Evolutionary conservation across 2,797 vertebrate genomes (phyloP).

Genomic region (Garrulus glandarius): DNA sequence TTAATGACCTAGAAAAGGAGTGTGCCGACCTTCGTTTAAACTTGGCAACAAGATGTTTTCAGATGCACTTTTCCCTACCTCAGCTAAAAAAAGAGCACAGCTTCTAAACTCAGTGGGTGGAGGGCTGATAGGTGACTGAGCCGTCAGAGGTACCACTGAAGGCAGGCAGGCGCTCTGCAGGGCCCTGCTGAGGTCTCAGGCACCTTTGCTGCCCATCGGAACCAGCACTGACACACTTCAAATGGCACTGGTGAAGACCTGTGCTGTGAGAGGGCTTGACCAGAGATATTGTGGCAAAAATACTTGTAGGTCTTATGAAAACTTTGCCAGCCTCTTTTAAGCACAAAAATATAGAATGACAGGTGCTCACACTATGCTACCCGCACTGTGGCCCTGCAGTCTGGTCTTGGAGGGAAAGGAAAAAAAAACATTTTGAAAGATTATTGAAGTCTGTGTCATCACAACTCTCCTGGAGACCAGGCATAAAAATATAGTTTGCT

Average conservation of each 20-base stretch:
- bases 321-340: not conserved
- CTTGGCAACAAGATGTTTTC: not conserved
- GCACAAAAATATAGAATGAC: not conserved
- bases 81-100: not conserved
- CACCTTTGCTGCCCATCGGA: not conserved
- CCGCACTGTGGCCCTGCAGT: rapidly evolving
- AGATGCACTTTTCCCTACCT: not conserved
- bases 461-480: not conserved
- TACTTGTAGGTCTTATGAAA: not conserved
- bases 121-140: not conserved
- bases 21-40: not conserved
- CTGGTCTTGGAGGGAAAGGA: not conserved
- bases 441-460: not conserved
- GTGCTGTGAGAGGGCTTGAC: not conserved
- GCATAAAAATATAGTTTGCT: not conserved
- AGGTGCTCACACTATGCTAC: not conserved
- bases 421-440: not conserved
- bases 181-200: not conserved
- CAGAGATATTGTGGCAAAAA: not conserved
- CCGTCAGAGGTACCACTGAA: not conserved
- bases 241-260: not conserved
- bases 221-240: not conserved
- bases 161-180: not conserved
- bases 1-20: slow-evolving; percentile 22
- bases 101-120: slow-evolving; percentile 38